Conservation (phyloP, 2,888 invertebrate genomes). For the Apamea crenata region DNA sequence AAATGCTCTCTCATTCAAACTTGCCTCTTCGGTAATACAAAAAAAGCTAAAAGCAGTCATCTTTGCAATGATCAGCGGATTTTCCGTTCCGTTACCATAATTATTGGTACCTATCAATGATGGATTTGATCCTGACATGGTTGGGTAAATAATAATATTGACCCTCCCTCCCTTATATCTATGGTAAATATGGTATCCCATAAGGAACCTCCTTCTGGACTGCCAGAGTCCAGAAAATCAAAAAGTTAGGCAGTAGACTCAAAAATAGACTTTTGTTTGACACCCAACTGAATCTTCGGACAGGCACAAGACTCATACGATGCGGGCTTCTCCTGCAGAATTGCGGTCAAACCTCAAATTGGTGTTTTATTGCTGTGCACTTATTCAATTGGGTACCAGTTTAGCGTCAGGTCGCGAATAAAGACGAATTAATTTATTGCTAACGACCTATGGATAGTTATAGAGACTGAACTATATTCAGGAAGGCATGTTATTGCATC, state of each 20-base stretch:
- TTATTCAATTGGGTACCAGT: slow-evolving; percentile 39
- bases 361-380: slow-evolving; percentile 22
- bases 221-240: not conserved
- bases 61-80: slow-evolving; percentile 18
- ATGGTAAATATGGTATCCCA: not conserved
- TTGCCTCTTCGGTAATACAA: not conserved
- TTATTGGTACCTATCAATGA: not conserved
- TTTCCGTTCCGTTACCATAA: slow-evolving; percentile 27
- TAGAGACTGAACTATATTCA: not conserved
- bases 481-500: not conserved
- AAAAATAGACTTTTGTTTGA: not conserved
- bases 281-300: not conserved
- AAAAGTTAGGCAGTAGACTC: not conserved
- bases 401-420: slow-evolving; percentile 22
- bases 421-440: slow-evolving; percentile 24
- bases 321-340: not conserved
- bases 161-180: not conserved
- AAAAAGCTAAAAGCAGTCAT: not conserved
- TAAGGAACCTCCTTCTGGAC: not conserved
- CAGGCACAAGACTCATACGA: not conserved
- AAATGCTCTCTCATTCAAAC: slow-evolving; percentile 27
- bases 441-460: not conserved
- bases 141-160: not conserved
- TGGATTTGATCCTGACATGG: slow-evolving; percentile 6
- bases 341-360: slow-evolving; percentile 19